Percentiles rank a stretch among this genome's conserved stretches.
These are phyloP conservation scores for Rhabdornis inornatus DNA, from an alignment of 2,113 vertebrate genomes.

Conservation along the genomic window DNA sequence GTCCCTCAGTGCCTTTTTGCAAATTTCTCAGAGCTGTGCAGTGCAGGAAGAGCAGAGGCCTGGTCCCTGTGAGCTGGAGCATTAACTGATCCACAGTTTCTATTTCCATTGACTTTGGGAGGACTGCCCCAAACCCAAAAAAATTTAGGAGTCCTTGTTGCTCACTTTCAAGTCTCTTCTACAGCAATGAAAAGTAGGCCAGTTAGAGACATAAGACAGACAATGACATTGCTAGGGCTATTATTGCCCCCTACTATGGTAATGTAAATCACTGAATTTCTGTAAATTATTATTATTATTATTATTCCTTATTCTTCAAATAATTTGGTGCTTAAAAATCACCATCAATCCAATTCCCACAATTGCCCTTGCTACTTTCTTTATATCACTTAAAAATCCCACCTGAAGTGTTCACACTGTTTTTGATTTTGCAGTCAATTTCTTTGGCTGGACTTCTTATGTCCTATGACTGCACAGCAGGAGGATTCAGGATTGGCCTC, in stretches of 20 bases:
- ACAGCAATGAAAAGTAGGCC: neutral
- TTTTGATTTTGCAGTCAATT: neutral
- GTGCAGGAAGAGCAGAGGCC: neutral
- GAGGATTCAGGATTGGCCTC: neutral
- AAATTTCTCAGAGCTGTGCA: neutral
- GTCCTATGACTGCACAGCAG: neutral
- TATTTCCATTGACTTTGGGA: neutral
- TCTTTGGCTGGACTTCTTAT: neutral
- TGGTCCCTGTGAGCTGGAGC: neutral
- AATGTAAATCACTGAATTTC: neutral
- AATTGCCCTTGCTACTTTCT: neutral
- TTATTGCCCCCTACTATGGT: neutral
- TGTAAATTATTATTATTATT: neutral
- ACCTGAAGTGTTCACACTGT: neutral
- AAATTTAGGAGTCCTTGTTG: neutral
- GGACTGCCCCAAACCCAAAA: neutral
- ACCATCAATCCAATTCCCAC: neutral
- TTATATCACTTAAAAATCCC: neutral
- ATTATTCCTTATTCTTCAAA: neutral
- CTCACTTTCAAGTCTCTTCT: neutral
- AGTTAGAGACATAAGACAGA: neutral
- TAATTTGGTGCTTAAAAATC: neutral
- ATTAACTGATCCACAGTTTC: neutral
- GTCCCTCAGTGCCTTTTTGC: neutral
- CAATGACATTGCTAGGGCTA: neutral